Evolutionary conservation across 1,140 invertebrate species (phyloP).

Genomic region (Mactra quadrangularis): DNA sequence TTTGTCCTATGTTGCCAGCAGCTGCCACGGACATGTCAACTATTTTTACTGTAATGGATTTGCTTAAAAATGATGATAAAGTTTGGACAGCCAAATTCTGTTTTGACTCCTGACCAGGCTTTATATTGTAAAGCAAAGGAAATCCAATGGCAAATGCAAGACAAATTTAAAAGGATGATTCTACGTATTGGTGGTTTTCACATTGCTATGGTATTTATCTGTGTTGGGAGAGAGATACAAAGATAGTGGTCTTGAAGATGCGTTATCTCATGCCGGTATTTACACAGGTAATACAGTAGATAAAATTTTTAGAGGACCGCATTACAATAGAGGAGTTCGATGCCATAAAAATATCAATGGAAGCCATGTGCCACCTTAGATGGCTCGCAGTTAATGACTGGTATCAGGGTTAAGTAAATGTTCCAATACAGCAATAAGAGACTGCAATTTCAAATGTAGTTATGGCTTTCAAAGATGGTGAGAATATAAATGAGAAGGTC

Average conservation of each 20-base stretch:
- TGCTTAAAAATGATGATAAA: too few relatives aligned
- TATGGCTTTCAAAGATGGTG: background rate
- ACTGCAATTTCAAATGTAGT: too few relatives aligned
- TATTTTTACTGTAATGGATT: too few relatives aligned
- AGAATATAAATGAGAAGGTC: background rate
- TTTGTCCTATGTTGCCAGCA: too few relatives aligned
- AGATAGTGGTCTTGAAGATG: constrained; percentile 55
- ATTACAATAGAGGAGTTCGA: constrained; percentile 66
- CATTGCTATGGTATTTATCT: background rate
- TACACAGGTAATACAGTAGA: constrained; percentile 64
- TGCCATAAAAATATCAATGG: constrained; percentile 64
- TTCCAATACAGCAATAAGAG: background rate
- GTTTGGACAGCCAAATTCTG: constrained; percentile 9
- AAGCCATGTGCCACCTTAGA: constrained; percentile 61
- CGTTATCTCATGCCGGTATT: constrained; percentile 64
- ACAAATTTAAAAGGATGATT: background rate
- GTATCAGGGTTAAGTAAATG: too few relatives aligned
- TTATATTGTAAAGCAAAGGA: constrained; percentile 1
- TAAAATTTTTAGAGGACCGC: constrained; percentile 60
- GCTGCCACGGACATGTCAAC: too few relatives aligned
- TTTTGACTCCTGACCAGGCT: constrained; percentile 7
- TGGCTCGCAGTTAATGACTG: too few relatives aligned
- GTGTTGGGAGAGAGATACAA: constrained; percentile 8
- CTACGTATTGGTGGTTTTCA: background rate
- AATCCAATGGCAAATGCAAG: background rate